Evolutionary conservation across 2,113 vertebrate species (phyloP), one percentile per base, ranked within the genome.

Genomic region (Aegotheles bennettii): DNA sequence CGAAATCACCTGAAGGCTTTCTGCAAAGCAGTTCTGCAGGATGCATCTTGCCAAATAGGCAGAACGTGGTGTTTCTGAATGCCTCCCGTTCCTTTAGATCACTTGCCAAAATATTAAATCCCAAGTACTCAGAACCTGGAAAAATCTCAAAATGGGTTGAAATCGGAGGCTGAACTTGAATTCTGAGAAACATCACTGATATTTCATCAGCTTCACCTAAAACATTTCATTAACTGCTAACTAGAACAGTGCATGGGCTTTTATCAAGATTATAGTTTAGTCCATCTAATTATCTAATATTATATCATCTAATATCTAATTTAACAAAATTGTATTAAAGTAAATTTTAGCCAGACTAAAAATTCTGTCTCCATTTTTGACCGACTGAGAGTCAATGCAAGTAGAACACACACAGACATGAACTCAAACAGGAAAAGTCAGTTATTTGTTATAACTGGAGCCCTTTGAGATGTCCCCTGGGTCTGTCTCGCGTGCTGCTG

Each of bases 371-470:
- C 64, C 3, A 0, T 63, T 81, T 95, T 45, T 36, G 13, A 36
- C 69, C 67, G 69, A 59, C 38, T 29, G 43, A 76, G 40, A 78
- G 48, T 67, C 24, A 35, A 9, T 17, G n/a, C 45, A 63, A 65
- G 14, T 8, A 78, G 38, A 84, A 67, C 33, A 31, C 0, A 11
- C 31, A 33, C 8, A 60, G 31, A 51, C 0, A 0, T 17, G 31
- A 57, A 56, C 43, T 59, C 53, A 26, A 45, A n/a, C 16, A 33
- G 74, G 47, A 53, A 64, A 71, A 73, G 31, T 6, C 79, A 81
- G 35, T 13, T 12, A 57, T n/a, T 67, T 63, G 5, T 67, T 61
- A 6, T 9, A 83, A 57, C 25, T 47, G 40, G 13, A 80, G 42
- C 53, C 36, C 74, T 68, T 48, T 76, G 65, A 28, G 59, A 10